Evolutionary conservation across 2,113 vertebrate genomes (phyloP), one percentile per base, ranked within the genome.

Genomic region (Carlito syrichta): DNA sequence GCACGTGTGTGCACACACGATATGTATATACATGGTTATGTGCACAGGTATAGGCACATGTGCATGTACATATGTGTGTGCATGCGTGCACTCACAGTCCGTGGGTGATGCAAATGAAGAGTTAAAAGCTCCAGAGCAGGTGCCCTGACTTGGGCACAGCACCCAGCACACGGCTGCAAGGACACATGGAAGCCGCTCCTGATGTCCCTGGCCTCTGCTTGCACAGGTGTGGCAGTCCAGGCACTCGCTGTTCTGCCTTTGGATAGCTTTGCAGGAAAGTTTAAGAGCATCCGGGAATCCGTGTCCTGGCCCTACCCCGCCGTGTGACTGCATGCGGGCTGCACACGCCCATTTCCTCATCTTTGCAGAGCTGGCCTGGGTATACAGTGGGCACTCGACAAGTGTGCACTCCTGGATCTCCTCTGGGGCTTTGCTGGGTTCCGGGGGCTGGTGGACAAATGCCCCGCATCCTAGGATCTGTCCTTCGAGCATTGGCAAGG

Each of bases 211-310:
- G 27, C 73, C 38, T 10, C 81, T 12, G 32, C 48, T 35, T 7
- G 0, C 25, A 19, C 0, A 3, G 56, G 12, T 0, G 1, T 4
- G 23, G 45, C 20, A 23, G 30, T 60, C 0, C 1, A 58, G 20
- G 27, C n/a, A n/a, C 54, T 91, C 19, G 1, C 5, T 13, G 4
- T 22, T 50, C 52, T 0, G 11, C 9, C 74, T 32, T 45, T 5
- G 20, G 87, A 12, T 68, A 22, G 63, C 77, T 60, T 52, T 56
- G 68, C 81, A 4, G 0, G 56, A 23, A 48, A 35, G 40, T 54
- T 22, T 8, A 14, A 16, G 52, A 27, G 30, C 5, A 8, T 48
- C 71, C 30, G 9, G 62, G 14, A 56, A 2, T 35, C 56, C 0
- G 0, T 1, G 19, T 3, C 38, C 54, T 8, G 20, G 19, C 2